A percentile compares a stretch with the other conserved stretches of the same genome.
phyloP scores from a whole-genome alignment of 2,888 invertebrate species.

The Gonocerus acuteangulatus region DNA sequence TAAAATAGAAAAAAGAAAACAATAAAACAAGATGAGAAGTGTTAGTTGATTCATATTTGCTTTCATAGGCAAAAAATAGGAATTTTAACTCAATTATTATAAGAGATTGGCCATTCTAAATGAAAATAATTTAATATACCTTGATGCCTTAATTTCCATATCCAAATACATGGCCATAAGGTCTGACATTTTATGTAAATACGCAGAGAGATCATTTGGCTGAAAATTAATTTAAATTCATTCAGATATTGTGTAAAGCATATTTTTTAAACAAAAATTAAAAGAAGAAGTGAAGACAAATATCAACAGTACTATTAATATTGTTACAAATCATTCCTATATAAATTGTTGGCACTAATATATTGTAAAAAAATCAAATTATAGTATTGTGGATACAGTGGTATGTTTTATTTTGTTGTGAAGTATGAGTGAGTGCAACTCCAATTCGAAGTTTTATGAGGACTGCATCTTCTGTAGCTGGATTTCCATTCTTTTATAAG shows the following conservation, averaged over 20 bases:
- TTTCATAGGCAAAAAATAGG: too few relatives aligned
- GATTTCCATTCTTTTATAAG: too few relatives aligned
- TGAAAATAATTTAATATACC: slow-evolving; percentile 29
- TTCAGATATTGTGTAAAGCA: neutral
- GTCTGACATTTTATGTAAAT: slow-evolving; percentile 45
- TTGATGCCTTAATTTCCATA: slow-evolving; percentile 44
- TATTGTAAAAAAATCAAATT: neutral
- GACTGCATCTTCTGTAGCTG: too few relatives aligned
- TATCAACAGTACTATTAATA: neutral
- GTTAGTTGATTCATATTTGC: neutral
- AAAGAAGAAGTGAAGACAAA: too few relatives aligned
- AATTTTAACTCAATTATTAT: too few relatives aligned
- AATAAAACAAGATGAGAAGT: neutral
- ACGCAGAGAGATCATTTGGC: slow-evolving; percentile 42
- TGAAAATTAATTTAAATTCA: slow-evolving; percentile 36
- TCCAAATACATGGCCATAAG: slow-evolving; percentile 45
- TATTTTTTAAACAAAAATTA: too few relatives aligned
- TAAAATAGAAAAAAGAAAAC: neutral
- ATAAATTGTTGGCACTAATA: too few relatives aligned
- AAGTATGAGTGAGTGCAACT: too few relatives aligned
- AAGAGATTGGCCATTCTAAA: too few relatives aligned
- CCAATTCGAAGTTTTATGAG: too few relatives aligned
- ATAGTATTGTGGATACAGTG: neutral
- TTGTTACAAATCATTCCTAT: neutral
- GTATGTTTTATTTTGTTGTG: too few relatives aligned